Base-by-base conservation (phyloP, 2,888 invertebrate genomes). In the Leptopilina drosophilae region DNA sequence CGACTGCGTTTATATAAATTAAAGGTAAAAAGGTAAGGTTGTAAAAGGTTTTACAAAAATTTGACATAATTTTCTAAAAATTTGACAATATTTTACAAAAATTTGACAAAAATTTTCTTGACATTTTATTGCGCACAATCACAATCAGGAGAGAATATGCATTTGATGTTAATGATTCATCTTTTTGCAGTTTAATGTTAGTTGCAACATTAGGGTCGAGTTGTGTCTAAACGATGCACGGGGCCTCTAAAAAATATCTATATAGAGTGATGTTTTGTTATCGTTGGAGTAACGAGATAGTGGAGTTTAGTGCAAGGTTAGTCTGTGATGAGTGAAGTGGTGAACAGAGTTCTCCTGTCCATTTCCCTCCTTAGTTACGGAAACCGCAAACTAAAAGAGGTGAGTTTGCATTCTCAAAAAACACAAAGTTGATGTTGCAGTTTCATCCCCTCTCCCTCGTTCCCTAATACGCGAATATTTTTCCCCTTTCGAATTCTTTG, bases 261-360 rank as follows among this genome's bases (percentile, higher is more conserved):
- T 73, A 56, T 73, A 73, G 26, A 73, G n/a, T 73, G n/a, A 73
- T 73, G 73, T 73, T 73, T 73, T 73, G 73, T 73, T 73, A 89
- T 86, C 88, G 85, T 85, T 85, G 83, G 84, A 84, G 83, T 86
- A 84, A 84, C 86, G 85, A 85, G 86, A 87, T 86, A 87, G 87
- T 86, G 85, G 86, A 84, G 88, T 87, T 90, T 89, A 90, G 90
- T 90, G 86, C 89, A 90, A 90, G 90, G 89, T 90, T 90, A 89
- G 89, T 84, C 86, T 87, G 89, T 88, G 88, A 89, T 89, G 89
- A 89, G 89, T 88, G 86, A 89, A 88, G 90, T 87, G 87, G 84
- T 85, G 82, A 85, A 86, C 86, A 84, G 33, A 33, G 84, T 84
- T 83, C 81, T 83, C 83, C 82, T 83, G 80, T 64, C 82, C 73